Conservation (phyloP, 1,140 invertebrate genomes). For the Eciton burchellii region DNA sequence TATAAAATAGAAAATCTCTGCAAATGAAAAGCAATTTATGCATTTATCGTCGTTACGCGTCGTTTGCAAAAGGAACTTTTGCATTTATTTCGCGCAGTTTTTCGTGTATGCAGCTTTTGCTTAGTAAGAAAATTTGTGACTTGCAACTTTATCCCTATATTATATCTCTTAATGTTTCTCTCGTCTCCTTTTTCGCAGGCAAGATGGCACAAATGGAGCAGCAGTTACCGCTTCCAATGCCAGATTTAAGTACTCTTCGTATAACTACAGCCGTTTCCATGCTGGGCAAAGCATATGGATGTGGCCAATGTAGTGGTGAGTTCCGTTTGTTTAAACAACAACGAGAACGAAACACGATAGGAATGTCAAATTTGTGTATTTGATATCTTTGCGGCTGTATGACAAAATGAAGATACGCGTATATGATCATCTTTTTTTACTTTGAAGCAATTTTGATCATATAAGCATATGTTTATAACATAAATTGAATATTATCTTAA, state of each 20-base stretch:
- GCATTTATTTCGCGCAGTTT: neutral
- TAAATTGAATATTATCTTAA: too few relatives aligned
- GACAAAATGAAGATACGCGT: neutral
- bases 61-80: neutral
- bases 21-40: slow-evolving; percentile 60
- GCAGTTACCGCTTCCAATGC: slow-evolving; percentile 85
- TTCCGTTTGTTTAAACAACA: slow-evolving; percentile 76
- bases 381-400: neutral
- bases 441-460: too few relatives aligned
- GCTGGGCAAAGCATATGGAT: slow-evolving; percentile 87
- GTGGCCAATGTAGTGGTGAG: slow-evolving; percentile 86
- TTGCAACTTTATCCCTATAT: neutral
- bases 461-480: too few relatives aligned
- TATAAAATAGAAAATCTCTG: slow-evolving; percentile 90
- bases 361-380: neutral
- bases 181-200: slow-evolving; percentile 38
- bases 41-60: slow-evolving; percentile 22
- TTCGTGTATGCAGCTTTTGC: slow-evolving; percentile 23
- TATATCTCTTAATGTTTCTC: slow-evolving; percentile 18
- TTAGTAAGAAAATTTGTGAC: neutral
- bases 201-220: slow-evolving; percentile 84
- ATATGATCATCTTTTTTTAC: too few relatives aligned
- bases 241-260: slow-evolving; percentile 86
- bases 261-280: slow-evolving; percentile 87
- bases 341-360: neutral